Percentiles rank a stretch among this genome's conserved stretches.
Conservation (phyloP, 2,113 vertebrate genomes). For the Atlantisia rogersi region DNA sequence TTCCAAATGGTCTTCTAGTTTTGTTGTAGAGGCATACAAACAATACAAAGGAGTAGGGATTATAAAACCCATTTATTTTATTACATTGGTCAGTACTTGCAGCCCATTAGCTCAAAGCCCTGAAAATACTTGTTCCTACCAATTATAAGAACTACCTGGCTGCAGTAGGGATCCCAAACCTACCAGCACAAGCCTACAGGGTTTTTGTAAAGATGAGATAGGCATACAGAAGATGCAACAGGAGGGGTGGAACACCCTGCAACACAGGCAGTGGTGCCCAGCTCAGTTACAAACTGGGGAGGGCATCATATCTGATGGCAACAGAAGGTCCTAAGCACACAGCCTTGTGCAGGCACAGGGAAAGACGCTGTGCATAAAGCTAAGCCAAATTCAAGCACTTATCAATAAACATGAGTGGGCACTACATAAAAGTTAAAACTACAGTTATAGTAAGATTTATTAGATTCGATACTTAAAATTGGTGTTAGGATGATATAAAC, state of each 20-base stretch:
- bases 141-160: not conserved
- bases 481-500: not conserved
- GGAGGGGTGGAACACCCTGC: not conserved
- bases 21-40: not conserved
- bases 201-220: not conserved
- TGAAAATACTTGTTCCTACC: not conserved
- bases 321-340: not conserved
- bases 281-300: not conserved
- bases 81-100: not conserved
- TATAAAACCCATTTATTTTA: not conserved
- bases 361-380: not conserved
- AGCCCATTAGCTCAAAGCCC: not conserved
- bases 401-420: not conserved
- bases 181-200: not conserved
- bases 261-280: not conserved
- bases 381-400: not conserved
- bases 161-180: not conserved
- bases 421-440: not conserved
- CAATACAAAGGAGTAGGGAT: not conserved
- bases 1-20: too few relatives aligned
- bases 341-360: not conserved
- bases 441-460: not conserved
- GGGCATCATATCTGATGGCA: not conserved
- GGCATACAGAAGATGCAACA: not conserved
- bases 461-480: not conserved